Evolutionary conservation across 2,113 vertebrate genomes (phyloP), one percentile per base, ranked within the genome.

Genomic region (Illadopsis cleaveri): DNA sequence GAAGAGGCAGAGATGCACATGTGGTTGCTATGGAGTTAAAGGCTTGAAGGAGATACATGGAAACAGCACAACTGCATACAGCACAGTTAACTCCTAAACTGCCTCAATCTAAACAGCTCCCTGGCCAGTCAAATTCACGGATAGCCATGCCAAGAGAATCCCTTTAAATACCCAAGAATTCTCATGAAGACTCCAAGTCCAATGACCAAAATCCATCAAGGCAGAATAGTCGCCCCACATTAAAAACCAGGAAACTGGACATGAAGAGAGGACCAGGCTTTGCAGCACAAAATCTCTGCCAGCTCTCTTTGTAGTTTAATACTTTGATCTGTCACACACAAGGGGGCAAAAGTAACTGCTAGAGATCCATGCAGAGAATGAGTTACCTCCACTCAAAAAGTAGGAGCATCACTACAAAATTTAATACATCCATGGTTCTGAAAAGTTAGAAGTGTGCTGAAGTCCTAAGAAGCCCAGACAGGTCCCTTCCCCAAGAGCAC

Each of bases 21-120:
- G 66, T 87, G 84, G 93, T 95, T 96, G 93, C 95, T 93, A 96
- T 93, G 90, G 87, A 96, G 68, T 91, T 89, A 91, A 94, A 91
- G 62, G 45, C 92, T 94, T 73, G 57, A 82, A 94, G 75, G 64
- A 28, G 40, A 93, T 8, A 62, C 18, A 54, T 21, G 37, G 30
- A 82, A 89, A 69, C 75, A 53, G 58, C 53, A 86, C 79, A 87
- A 66, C 50, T 58, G 42, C 45, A 57, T 6, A 64, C 44, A 86
- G 73, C 24, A 71, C 15, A n/a, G 60, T 94, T 83, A 91, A 94
- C 87, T 66, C 82, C 54, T 76, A 5, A 54, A 85, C 33, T 69
- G 48, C 50, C 47, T 70, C 68, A 22, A 18, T 13, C 70, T 18
- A 28, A 92, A 61, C 21, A 30, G 23, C 27, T 80, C 47, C n/a